Evolutionary conservation across 2,113 vertebrate species (phyloP), one percentile per base, ranked within the genome.

Genomic region (Limanda limanda): DNA sequence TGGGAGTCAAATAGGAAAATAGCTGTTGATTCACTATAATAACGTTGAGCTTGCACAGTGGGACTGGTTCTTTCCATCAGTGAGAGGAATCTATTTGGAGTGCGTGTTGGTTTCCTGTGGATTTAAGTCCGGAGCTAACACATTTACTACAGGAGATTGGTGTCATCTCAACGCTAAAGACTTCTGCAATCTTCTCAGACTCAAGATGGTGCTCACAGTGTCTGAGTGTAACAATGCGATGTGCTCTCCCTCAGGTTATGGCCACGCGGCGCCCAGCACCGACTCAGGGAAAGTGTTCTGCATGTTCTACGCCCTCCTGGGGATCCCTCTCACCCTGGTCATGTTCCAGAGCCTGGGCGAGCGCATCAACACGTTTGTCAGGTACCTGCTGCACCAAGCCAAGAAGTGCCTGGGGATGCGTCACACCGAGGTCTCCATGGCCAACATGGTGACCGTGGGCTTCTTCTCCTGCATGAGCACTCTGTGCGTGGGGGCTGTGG

Each of bases 311-410:
- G 98, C 98, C 0, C 94, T 99, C 64, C 94, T 99, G 91, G 98
- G 98, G 78, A 99, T 99, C 91, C 98, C 98, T 0, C 96, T 99
- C 70, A 99, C 98, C 1, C 92, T 99, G 65, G 97, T 99, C 88
- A 99, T 99, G 98, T 99, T 99, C 93, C 98, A 99, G 95, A 99
- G 98, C 91, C 89, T 99, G 88, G 98, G 98, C 0, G 98, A 99
- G 88, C 94, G 98, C 86, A 99, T 99, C 94, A 99, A 99, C 93
- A 98, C 97, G 21, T 91, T 97, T 1, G 97, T 99, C 87, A 94
- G 93, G 64, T 96, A 95, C 92, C 95, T 99, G 88, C 95, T 99
- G 83, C 97, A 97, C 89, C 95, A 96, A 79, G 92, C 95, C 92
- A 99, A 99, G 94, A 93, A 92, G 91, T 96, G 96, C 87, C 95